These are phyloP conservation scores for Paracentrotus lividus DNA, from an alignment of 53 echinoderm and acorn worm species.

Conservation along the genomic window DNA sequence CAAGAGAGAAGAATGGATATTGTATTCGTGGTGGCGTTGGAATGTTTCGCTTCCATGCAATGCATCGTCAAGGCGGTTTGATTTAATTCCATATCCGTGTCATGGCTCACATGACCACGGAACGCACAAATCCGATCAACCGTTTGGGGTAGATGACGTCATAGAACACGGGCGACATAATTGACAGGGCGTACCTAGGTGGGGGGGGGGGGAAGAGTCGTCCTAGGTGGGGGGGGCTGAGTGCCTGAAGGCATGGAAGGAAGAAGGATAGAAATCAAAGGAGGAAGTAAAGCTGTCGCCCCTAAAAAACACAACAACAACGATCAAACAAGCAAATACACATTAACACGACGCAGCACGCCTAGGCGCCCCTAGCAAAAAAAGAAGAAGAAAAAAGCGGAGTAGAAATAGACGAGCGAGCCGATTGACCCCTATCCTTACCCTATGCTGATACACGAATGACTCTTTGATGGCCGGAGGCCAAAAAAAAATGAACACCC, in stretches of 20 bases:
- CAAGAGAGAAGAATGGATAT: background rate
- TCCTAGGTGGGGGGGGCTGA: too few species aligned
- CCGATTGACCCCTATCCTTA: too few species aligned
- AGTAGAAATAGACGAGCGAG: too few species aligned
- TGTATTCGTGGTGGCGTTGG: background rate
- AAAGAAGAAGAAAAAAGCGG: too few species aligned
- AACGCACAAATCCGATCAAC: background rate
- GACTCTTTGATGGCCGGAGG: too few species aligned
- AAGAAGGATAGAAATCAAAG: background rate
- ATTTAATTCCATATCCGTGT: background rate
- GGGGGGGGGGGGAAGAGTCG: background rate
- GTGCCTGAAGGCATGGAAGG: background rate
- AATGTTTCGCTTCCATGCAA: slow-evolving; percentile 13
- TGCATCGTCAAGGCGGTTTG: background rate
- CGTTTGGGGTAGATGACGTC: slow-evolving; percentile 15
- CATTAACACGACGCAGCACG: too few species aligned
- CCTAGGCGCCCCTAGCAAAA: too few species aligned
- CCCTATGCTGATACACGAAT: too few species aligned
- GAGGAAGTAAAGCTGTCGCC: too few species aligned
- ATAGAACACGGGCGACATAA: background rate
- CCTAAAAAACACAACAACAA: too few species aligned
- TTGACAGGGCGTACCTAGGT: background rate
- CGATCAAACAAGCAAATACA: too few species aligned
- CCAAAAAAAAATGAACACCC: too few species aligned
- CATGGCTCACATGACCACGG: background rate